Percentiles rank a stretch among this genome's conserved stretches.
Evolutionary conservation across 2,888 invertebrate genomes (phyloP).

Genomic region (Heterodera filipjevi): DNA sequence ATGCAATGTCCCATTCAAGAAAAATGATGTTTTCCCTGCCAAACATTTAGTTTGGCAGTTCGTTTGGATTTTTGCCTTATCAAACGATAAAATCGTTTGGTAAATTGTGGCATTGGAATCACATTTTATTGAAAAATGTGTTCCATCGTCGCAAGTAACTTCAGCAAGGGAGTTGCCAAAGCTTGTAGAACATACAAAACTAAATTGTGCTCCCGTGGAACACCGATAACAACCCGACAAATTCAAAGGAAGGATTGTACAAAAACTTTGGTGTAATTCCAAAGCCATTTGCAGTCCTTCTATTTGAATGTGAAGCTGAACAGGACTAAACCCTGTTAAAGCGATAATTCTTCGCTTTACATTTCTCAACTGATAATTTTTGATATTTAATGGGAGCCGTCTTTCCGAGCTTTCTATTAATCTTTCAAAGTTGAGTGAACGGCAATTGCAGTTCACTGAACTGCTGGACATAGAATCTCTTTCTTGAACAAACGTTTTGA

Average conservation of each 20-base stretch:
- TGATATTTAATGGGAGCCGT: no score
- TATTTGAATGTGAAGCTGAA: no score
- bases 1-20: not conserved
- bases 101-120: not conserved
- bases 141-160: no score
- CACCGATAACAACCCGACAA: slow-evolving; percentile 6
- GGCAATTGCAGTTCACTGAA: no score
- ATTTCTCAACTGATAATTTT: not conserved
- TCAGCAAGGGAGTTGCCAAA: not conserved
- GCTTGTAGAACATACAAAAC: not conserved
- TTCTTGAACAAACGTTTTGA: no score
- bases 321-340: not conserved
- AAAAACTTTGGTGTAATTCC: not conserved
- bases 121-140: not conserved
- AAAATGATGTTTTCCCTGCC: not conserved
- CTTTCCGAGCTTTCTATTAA: no score
- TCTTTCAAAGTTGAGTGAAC: no score
- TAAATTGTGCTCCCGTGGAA: not conserved
- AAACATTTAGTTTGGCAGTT: no score
- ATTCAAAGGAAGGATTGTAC: not conserved
- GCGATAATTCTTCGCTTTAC: not conserved
- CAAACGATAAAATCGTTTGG: not conserved
- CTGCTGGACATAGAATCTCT: no score
- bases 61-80: not conserved
- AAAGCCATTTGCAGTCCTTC: slow-evolving; percentile 4